phyloP scores from a whole-genome alignment of 2,888 invertebrate species.

The Cantharis rustica region DNA sequence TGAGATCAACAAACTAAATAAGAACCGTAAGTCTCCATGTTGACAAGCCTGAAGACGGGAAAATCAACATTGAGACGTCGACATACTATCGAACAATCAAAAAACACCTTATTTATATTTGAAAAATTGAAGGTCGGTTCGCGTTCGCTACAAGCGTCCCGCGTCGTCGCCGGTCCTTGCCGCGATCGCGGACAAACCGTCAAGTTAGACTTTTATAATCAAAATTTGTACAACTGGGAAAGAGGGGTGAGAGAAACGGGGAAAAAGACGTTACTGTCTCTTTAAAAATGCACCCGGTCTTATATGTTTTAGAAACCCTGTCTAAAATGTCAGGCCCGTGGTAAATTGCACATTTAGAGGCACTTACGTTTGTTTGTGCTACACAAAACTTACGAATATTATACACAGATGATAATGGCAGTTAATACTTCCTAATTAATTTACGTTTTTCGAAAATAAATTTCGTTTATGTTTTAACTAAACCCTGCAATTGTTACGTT shows the following conservation, averaged over 20 bases:
- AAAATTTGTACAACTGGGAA: slow-evolving; percentile 51
- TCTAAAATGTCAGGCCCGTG: slow-evolving; percentile 55
- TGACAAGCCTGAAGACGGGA: slow-evolving; percentile 8
- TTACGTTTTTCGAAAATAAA: slow-evolving; percentile 24
- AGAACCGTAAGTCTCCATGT: slow-evolving; percentile 46
- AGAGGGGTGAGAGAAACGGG: slow-evolving; percentile 43
- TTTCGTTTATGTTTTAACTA: slow-evolving; percentile 21
- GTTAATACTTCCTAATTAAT: slow-evolving; percentile 26
- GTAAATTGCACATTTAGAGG: slow-evolving; percentile 57
- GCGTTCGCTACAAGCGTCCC: neutral
- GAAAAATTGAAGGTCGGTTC: slow-evolving; percentile 25
- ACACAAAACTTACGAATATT: slow-evolving; percentile 21
- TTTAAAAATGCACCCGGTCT: slow-evolving; percentile 39
- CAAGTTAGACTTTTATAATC: slow-evolving; percentile 36
- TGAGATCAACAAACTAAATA: slow-evolving; percentile 52
- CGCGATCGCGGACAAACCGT: slow-evolving; percentile 9
- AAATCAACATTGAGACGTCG: slow-evolving; percentile 37
- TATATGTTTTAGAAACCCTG: slow-evolving; percentile 49
- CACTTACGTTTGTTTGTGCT: slow-evolving; percentile 53
- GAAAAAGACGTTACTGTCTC: slow-evolving; percentile 34
- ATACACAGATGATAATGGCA: slow-evolving; percentile 21
- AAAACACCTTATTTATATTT: slow-evolving; percentile 45
- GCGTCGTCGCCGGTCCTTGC: neutral
- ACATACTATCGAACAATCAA: slow-evolving; percentile 46
- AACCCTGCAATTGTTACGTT: slow-evolving; percentile 30